Evolutionary conservation across 1,140 invertebrate genomes (phyloP).

Genomic region (Trichonephila inaurata): DNA sequence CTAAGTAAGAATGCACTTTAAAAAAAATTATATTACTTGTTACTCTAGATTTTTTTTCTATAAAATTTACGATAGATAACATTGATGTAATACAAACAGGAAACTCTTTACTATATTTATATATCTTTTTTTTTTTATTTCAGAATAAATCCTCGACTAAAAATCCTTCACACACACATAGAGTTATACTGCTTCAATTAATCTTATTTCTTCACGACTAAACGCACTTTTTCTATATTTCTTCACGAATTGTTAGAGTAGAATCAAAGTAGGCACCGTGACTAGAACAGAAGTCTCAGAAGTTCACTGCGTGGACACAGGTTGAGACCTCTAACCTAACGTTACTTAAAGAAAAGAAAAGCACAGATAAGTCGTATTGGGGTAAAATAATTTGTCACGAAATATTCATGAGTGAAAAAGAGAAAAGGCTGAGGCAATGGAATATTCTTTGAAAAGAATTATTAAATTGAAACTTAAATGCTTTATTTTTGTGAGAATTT

Average conservation of each 20-base stretch:
- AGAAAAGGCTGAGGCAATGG: not conserved
- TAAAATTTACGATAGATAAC: too few species aligned
- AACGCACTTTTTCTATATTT: not conserved
- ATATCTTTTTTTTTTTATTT: too few species aligned
- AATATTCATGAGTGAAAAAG: not conserved
- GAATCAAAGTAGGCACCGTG: not conserved
- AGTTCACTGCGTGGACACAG: not conserved
- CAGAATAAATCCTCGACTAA: too few species aligned
- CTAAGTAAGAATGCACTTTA: too few species aligned
- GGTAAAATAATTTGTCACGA: not conserved
- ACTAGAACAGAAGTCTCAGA: not conserved
- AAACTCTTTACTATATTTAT: too few species aligned
- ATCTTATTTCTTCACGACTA: not conserved
- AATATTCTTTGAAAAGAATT: not conserved
- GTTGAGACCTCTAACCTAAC: not conserved
- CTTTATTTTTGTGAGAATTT: too few species aligned
- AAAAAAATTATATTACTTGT: too few species aligned
- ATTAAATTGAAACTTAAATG: too few species aligned
- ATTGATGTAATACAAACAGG: too few species aligned
- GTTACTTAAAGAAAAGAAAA: not conserved
- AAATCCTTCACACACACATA: too few species aligned
- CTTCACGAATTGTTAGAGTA: not conserved
- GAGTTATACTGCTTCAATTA: not conserved
- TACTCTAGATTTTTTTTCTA: too few species aligned
- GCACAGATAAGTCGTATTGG: not conserved